Percentiles rank a stretch among this genome's conserved stretches.
These are phyloP conservation scores for Trematocara nigrifrons DNA, from an alignment of 2,113 vertebrate species.

Conservation along the genomic window DNA sequence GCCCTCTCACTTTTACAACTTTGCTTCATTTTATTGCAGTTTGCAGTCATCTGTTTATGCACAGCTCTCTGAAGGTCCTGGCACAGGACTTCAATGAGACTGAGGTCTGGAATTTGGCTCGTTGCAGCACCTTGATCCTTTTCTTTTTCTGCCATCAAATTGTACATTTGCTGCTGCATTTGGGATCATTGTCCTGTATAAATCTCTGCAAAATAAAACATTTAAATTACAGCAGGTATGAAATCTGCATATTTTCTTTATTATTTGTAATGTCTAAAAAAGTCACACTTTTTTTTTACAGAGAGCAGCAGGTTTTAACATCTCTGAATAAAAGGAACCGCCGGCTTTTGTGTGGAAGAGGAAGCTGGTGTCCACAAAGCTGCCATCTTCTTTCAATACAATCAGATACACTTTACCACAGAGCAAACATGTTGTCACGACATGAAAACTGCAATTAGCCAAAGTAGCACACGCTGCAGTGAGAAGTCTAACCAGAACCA, in stretches of 20 bases:
- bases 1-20: not conserved
- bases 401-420: not conserved
- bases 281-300: rapidly evolving
- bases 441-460: not conserved
- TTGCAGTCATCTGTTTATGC: not conserved
- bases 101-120: not conserved
- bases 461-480: not conserved
- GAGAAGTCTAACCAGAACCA: not conserved
- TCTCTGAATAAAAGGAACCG: rapidly evolving
- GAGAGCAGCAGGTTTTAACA: not conserved
- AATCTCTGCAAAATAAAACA: not conserved
- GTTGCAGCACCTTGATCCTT: not conserved
- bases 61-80: not conserved
- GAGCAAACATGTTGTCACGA: not conserved
- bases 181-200: not conserved
- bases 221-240: not conserved
- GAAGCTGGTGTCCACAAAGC: not conserved
- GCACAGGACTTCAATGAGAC: not conserved
- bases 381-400: not conserved
- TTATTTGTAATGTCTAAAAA: not conserved
- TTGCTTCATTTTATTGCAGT: not conserved
- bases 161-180: not conserved
- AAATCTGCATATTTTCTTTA: not conserved
- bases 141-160: not conserved
- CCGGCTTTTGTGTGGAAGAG: not conserved